Percentiles rank a stretch among this genome's conserved stretches.
Conservation (phyloP, 2,888 invertebrate genomes). For the Drosophila buzzatii region DNA sequence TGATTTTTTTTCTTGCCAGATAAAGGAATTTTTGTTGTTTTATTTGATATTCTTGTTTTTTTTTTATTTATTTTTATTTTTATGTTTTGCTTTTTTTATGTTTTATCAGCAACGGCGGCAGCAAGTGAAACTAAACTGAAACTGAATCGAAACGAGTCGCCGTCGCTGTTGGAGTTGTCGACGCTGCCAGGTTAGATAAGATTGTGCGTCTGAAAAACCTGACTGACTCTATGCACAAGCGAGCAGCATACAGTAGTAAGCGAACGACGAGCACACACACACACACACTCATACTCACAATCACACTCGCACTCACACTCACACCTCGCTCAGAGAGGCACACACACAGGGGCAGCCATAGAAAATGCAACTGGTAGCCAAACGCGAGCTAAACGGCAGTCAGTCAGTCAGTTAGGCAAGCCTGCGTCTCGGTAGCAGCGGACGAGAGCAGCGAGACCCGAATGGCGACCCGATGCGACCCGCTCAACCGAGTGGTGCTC, state of each 20-base stretch:
- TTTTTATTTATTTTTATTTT: conserved; percentile 25
- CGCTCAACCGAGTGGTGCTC: conserved; percentile 66
- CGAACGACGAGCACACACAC: conserved; percentile 28
- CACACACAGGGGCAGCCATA: conserved; percentile 48
- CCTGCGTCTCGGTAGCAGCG: conserved; percentile 47
- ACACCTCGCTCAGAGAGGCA: background rate
- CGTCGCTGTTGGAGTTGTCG: conserved; percentile 56
- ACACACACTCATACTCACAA: conserved; percentile 31
- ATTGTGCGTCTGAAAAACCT: conserved; percentile 78
- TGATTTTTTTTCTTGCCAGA: conserved; percentile 10
- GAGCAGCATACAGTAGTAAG: conserved; percentile 59
- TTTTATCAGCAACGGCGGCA: conserved; percentile 69
- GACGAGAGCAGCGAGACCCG: conserved; percentile 15
- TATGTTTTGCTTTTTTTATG: conserved; percentile 21
- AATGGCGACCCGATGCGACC: conserved; percentile 43
- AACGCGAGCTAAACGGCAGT: conserved; percentile 55
- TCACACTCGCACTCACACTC: conserved; percentile 26
- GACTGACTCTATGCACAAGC: conserved; percentile 61
- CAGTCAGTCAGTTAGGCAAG: conserved; percentile 50
- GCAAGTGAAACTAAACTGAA: conserved; percentile 74
- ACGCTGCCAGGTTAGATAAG: conserved; percentile 75
- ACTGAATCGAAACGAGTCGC: conserved; percentile 54
- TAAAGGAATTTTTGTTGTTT: conserved; percentile 29
- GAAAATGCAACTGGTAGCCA: conserved; percentile 60
- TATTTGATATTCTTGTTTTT: conserved; percentile 6